Evolutionary conservation across 2,113 vertebrate species (phyloP).

Genomic region (Cryptomyrus ogoouensis): DNA sequence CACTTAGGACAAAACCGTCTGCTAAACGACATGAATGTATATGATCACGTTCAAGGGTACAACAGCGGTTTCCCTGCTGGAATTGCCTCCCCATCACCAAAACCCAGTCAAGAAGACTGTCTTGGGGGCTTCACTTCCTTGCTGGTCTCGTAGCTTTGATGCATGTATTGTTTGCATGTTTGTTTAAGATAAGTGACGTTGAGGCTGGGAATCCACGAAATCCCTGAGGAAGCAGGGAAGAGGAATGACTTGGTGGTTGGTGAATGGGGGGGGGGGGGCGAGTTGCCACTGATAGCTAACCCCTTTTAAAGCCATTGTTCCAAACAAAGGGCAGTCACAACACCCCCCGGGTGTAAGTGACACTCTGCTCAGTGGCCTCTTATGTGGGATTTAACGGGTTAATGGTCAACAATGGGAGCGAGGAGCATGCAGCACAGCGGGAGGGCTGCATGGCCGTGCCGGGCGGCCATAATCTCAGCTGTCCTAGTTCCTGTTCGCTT

Average conservation of each 20-base stretch:
- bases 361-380: conserved; percentile 38
- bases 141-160: neutral
- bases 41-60: neutral
- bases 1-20: neutral
- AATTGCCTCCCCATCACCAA: neutral
- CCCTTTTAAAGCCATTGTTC: conserved; percentile 41
- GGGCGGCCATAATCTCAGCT: conserved; percentile 31
- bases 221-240: neutral
- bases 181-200: conserved; percentile 12
- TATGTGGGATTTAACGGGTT: conserved; percentile 47
- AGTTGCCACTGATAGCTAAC: conserved; percentile 34
- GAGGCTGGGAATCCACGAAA: neutral
- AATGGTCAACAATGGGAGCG: conserved; percentile 38
- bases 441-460: conserved; percentile 22
- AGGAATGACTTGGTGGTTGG: neutral
- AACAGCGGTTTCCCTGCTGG: neutral
- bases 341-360: conserved; percentile 38
- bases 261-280: neutral
- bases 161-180: conserved; percentile 20
- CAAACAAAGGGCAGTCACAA: conserved; percentile 36
- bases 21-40: neutral
- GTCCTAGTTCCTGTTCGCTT: conserved; percentile 33
- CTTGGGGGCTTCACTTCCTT: neutral
- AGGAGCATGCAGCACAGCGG: conserved; percentile 36
- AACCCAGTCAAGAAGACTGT: neutral